These are phyloP conservation scores for Drosophila sulfurigaster DNA, from an alignment of 1,140 invertebrate genomes.

Conservation along the genomic window DNA sequence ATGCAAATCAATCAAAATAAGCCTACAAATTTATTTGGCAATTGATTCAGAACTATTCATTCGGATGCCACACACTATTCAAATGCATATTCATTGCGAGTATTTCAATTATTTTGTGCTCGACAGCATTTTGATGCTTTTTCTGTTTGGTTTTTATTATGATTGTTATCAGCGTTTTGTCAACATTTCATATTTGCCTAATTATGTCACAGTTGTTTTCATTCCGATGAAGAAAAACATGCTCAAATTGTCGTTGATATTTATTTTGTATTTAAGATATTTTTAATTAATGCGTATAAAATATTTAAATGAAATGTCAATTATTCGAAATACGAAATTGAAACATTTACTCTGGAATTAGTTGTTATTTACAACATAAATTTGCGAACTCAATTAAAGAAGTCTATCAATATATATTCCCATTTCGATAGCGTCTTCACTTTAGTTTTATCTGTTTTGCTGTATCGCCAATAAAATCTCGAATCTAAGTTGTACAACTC, in stretches of 20 bases:
- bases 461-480: background rate
- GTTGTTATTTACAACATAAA: no score
- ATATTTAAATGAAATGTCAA: no score
- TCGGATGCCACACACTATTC: background rate
- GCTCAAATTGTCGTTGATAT: no score
- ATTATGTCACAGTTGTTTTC: background rate
- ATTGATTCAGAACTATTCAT: background rate
- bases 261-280: no score
- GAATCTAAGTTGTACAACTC: background rate
- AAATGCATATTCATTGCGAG: conserved; percentile 4
- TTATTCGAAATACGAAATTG: no score
- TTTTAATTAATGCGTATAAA: no score
- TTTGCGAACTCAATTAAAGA: no score
- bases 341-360: no score
- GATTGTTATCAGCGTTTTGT: background rate
- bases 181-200: conserved; percentile 1
- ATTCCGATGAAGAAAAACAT: no score
- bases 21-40: background rate
- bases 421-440: no score
- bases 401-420: no score
- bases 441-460: background rate
- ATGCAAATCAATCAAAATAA: conserved; percentile 43
- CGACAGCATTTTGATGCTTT: background rate
- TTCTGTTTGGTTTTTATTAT: background rate
- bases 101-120: background rate